Percentiles rank a stretch among this genome's conserved stretches.
These are phyloP conservation scores for Stenichneumon culpator DNA, from an alignment of 2,888 invertebrate species.

Conservation along the genomic window DNA sequence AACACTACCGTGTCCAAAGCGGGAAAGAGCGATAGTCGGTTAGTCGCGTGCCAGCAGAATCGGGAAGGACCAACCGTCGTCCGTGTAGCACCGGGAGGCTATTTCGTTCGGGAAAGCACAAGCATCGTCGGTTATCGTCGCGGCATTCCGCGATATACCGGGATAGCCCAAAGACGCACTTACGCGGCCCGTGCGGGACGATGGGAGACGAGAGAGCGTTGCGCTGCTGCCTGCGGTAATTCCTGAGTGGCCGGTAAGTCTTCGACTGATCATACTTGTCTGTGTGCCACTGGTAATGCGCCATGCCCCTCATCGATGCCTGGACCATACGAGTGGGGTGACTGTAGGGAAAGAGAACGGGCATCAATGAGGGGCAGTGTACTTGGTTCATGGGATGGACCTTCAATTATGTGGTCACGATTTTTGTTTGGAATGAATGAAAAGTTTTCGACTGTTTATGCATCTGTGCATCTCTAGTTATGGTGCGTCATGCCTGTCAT, in stretches of 20 bases:
- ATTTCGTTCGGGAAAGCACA: constrained; percentile 52
- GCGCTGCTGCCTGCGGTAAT: constrained; percentile 75
- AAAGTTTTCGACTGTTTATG: too few species aligned
- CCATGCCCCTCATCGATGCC: not conserved
- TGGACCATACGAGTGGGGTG: too few species aligned
- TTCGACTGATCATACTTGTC: not conserved
- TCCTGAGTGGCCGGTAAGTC: constrained; percentile 78
- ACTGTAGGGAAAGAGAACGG: too few species aligned
- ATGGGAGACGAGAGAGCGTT: constrained; percentile 64
- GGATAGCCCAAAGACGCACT: constrained; percentile 21
- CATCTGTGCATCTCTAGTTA: too few species aligned
- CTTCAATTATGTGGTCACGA: too few species aligned
- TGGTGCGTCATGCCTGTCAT: too few species aligned
- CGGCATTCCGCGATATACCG: constrained; percentile 52
- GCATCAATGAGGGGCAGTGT: too few species aligned
- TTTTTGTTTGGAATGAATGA: too few species aligned
- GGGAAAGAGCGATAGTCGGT: too few species aligned
- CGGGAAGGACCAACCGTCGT: not conserved
- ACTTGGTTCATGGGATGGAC: too few species aligned
- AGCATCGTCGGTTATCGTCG: constrained; percentile 36
- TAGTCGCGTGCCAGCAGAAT: too few species aligned
- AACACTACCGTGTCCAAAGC: not conserved
- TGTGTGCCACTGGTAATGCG: not conserved
- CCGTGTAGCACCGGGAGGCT: constrained; percentile 28
- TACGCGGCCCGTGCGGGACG: constrained; percentile 48